Evolutionary conservation across 23 tunicate genomes (phyloP).

Genomic region (Corella eumyota): DNA sequence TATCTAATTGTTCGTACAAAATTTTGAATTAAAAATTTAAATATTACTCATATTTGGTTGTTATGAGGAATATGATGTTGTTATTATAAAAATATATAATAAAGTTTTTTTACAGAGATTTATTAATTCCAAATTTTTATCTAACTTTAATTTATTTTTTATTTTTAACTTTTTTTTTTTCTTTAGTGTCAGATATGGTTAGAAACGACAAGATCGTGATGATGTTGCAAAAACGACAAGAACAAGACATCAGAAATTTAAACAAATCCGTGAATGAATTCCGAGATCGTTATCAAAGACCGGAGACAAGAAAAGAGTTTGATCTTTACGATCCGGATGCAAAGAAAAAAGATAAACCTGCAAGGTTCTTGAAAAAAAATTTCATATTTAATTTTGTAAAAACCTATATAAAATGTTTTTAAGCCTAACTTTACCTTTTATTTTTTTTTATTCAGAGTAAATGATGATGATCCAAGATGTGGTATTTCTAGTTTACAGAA

Average conservation of each 20-base stretch:
- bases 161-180: too few relatives aligned
- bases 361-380: conserved; percentile 41
- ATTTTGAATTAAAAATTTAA: too few relatives aligned
- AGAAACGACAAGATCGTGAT: conserved; percentile 86
- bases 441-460: conserved; percentile 23
- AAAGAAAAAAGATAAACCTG: conserved; percentile 90
- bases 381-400: too few relatives aligned
- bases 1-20: too few relatives aligned
- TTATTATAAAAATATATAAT: too few relatives aligned
- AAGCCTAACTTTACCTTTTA: too few relatives aligned
- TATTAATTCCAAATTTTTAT: too few relatives aligned
- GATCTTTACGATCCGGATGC: conserved; percentile 92
- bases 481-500: conserved; percentile 87
- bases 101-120: too few relatives aligned
- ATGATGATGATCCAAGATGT: conserved; percentile 90
- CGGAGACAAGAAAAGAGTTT: conserved; percentile 92
- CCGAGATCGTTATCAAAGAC: conserved; percentile 71
- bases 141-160: too few relatives aligned
- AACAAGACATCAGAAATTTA: conserved; percentile 56
- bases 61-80: too few relatives aligned
- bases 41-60: too few relatives aligned
- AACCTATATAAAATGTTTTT: too few relatives aligned
- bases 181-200: conserved; percentile 85
- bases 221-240: conserved; percentile 79
- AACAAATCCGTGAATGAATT: conserved; percentile 69